Evolutionary conservation across 2,797 vertebrate genomes (phyloP), one percentile per base, ranked within the genome.

Genomic region (Apogon hyalosoma): DNA sequence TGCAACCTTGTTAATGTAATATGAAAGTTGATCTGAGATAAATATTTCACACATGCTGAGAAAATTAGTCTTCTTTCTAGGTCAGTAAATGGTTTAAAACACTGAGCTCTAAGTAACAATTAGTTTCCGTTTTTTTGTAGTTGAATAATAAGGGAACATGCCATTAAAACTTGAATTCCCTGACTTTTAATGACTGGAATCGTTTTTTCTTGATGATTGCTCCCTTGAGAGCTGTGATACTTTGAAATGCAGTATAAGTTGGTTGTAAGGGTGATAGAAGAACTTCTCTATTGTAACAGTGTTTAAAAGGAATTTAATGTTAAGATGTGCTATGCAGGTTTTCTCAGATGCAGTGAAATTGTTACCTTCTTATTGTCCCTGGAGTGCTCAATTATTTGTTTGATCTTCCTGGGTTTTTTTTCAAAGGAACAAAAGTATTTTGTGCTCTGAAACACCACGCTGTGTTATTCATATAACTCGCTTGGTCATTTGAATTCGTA

Each of bases 131-230:
- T 77, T 86, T 76, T 85, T 81, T 81, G 62, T 48, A 43, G 71
- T 65, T 60, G 65, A 78, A 84, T 83, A 88, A 90, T 72, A 86
- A 77, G 81, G 52, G 74, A 66, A 75, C 39, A 47, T 69, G 63
- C 63, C 83, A 86, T 88, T 88, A 90, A 90, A 89, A 90, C 84
- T 87, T 85, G 76, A 69, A 84, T 79, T 52, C n/a, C 9, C 73
- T 68, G 80, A 90, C 83, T 89, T 91, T 90, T 90, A 88, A 88
- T 90, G 85, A 89, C 83, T 71, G 71, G 38, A 69, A 79, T 60
- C 58, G 72, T 75, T 68, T 75, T 68, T 80, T 73, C 73, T 64
- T 57, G 67, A 78, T 69, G 66, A 86, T 73, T 56, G 52, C 58
- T 68, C 67, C 76, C 69, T 56, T 63, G 52, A 69, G 74, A 73